Conservation (phyloP, 2,797 vertebrate species). For the Poecilia picta region DNA sequence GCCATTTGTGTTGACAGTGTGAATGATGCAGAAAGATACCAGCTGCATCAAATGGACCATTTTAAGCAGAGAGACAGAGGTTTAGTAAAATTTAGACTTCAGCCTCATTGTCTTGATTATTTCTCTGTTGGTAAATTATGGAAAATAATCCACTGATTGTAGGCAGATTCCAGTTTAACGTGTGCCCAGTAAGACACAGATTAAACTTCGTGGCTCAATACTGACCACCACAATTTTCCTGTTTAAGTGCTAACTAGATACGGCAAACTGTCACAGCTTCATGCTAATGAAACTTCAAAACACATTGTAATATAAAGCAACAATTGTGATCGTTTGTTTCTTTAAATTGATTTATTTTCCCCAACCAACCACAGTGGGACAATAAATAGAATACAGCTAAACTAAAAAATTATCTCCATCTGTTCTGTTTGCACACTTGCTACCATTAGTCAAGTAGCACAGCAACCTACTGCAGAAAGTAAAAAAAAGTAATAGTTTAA, state of each 20-base stretch:
- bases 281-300: background rate
- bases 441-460: background rate
- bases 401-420: background rate
- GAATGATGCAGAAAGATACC: background rate
- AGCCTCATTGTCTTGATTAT: background rate
- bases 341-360: background rate
- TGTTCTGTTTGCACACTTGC: background rate
- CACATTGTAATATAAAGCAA: background rate
- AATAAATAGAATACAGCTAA: background rate
- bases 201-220: background rate
- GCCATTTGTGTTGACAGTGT: background rate
- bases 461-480: background rate
- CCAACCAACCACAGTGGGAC: background rate
- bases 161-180: background rate
- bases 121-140: background rate
- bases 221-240: background rate
- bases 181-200: too few relatives aligned
- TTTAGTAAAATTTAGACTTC: background rate
- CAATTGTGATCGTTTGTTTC: background rate
- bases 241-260: background rate
- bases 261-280: background rate
- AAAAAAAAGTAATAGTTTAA: background rate
- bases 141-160: background rate
- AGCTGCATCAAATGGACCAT: background rate
- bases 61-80: background rate